Percentiles rank a stretch among this genome's conserved stretches.
Evolutionary conservation across 2,797 vertebrate genomes (phyloP).

Genomic region (Pseudocheirus occidentalis): DNA sequence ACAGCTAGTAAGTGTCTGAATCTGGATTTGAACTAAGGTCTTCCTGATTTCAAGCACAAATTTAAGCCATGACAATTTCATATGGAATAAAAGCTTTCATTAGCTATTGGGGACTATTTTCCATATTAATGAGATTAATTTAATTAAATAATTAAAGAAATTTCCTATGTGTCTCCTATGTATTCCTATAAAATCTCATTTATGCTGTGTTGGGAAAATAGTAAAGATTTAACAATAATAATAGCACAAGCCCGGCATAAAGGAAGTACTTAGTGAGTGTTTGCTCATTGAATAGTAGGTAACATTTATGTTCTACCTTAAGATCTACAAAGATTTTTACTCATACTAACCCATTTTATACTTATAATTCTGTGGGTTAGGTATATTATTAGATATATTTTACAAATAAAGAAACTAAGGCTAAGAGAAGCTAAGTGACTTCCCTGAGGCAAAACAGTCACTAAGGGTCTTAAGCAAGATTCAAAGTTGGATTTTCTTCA

Average conservation of each 20-base stretch:
- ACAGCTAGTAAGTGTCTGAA: not conserved
- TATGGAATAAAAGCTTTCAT: no score
- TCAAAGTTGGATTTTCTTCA: not conserved
- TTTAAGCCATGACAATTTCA: no score
- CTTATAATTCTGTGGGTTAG: not conserved
- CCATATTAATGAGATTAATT: no score
- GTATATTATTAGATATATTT: not conserved
- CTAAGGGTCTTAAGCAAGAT: not conserved
- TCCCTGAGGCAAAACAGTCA: not conserved
- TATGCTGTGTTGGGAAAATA: not conserved
- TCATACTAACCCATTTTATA: not conserved
- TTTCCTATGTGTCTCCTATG: no score
- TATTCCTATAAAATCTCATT: no score
- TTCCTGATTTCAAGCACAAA: not conserved
- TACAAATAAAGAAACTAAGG: not conserved
- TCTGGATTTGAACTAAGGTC: not conserved
- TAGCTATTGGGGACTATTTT: no score
- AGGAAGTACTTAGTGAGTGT: not conserved
- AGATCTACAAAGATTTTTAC: not conserved
- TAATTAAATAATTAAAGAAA: no score
- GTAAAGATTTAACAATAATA: not conserved
- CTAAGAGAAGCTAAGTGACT: not conserved
- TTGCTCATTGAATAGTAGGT: not conserved
- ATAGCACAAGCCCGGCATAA: not conserved
- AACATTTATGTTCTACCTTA: not conserved